phyloP scores from a whole-genome alignment of 2,113 vertebrate genomes.

The Drymodes brunneopygia region DNA sequence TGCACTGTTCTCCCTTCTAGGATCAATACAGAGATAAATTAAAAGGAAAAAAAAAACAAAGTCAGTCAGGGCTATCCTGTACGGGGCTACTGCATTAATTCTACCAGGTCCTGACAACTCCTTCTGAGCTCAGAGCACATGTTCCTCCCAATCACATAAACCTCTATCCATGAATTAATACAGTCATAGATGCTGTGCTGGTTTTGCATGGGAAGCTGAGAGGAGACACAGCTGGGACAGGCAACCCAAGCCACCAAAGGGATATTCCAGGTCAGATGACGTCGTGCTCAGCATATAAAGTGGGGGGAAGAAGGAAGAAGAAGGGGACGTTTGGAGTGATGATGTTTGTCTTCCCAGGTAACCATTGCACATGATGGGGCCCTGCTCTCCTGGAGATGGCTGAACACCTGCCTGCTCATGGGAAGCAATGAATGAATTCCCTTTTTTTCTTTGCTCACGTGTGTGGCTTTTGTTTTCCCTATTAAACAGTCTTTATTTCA shows the following conservation, averaged over 20 bases:
- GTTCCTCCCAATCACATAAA: neutral
- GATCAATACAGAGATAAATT: neutral
- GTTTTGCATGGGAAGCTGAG: neutral
- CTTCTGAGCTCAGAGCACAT: neutral
- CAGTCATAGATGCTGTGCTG: neutral
- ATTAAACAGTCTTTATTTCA: neutral
- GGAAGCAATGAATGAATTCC: neutral
- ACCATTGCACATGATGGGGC: neutral
- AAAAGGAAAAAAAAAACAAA: neutral
- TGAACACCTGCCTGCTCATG: neutral
- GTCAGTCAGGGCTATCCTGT: neutral
- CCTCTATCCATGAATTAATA: neutral
- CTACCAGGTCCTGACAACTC: neutral
- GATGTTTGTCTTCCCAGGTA: neutral
- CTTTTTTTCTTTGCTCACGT: neutral
- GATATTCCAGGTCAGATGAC: neutral
- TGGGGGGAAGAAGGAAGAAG: neutral
- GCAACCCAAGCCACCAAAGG: neutral
- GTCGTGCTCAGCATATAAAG: neutral
- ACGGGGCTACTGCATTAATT: neutral
- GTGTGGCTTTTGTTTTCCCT: neutral
- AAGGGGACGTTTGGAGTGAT: neutral
- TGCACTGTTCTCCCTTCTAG: neutral
- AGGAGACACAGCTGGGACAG: neutral
- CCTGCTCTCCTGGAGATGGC: neutral